A percentile compares a stretch with the other conserved stretches of the same genome.
phyloP scores from a whole-genome alignment of 2,797 vertebrate genomes.

The Pagetopsis macropterus region DNA sequence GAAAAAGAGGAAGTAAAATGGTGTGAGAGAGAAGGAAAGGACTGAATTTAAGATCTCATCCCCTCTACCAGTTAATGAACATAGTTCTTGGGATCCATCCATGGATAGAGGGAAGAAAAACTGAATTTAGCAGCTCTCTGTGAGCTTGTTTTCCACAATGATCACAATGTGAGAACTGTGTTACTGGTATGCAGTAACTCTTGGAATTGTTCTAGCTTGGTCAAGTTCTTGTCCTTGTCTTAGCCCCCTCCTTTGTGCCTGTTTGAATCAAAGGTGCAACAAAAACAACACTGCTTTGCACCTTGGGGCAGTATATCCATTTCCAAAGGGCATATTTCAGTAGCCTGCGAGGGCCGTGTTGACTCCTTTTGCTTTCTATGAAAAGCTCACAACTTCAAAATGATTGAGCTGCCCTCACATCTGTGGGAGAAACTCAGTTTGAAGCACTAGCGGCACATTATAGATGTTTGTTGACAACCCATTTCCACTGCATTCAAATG shows the following conservation, averaged over 20 bases:
- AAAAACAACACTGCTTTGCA: conserved; percentile 45
- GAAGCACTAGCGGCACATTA: conserved; percentile 26
- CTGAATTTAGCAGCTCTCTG: conserved; percentile 15
- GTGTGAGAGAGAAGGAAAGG: conserved; percentile 23
- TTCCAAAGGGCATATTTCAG: conserved; percentile 68
- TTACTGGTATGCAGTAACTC: conserved; percentile 33
- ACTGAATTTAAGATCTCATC: conserved; percentile 34
- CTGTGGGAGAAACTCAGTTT: conserved; percentile 32
- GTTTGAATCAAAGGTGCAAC: conserved; percentile 49
- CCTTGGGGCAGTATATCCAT: conserved; percentile 52
- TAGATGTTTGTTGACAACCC: conserved; percentile 32
- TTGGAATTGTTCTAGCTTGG: conserved; percentile 35
- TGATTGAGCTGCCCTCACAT: conserved; percentile 39
- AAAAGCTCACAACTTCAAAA: conserved; percentile 33
- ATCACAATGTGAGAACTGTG: conserved; percentile 21
- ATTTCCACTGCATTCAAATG: conserved; percentile 3
- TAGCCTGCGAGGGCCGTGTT: conserved; percentile 34
- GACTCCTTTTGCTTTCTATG: conserved; percentile 18
- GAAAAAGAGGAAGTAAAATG: conserved; percentile 18
- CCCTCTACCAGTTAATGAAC: conserved; percentile 36
- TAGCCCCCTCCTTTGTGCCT: conserved; percentile 38
- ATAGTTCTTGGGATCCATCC: conserved; percentile 35
- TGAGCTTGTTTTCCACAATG: conserved; percentile 12
- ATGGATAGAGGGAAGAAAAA: conserved; percentile 20
- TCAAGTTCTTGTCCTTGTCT: conserved; percentile 31